Evolutionary conservation across 2,797 vertebrate species (phyloP).

Genomic region (Choloepus didactylus): DNA sequence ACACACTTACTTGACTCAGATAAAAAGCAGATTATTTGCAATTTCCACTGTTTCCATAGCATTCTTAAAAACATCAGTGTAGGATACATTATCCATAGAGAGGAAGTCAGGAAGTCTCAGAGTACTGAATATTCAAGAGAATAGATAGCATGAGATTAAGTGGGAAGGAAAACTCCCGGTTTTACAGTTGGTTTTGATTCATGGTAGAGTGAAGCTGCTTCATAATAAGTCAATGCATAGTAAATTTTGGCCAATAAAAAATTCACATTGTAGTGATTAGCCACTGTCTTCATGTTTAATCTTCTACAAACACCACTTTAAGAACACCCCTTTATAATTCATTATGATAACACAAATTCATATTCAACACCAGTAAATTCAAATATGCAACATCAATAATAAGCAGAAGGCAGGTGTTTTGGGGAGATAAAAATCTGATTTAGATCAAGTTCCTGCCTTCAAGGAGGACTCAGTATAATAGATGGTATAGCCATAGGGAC

Average conservation of each 20-base stretch:
- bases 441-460: not conserved
- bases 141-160: constrained; percentile 21
- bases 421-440: not conserved
- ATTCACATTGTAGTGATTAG: not conserved
- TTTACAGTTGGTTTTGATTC: constrained; percentile 38
- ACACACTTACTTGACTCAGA: constrained; percentile 38
- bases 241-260: not conserved
- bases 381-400: not conserved
- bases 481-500: not conserved
- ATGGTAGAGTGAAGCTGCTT: not conserved
- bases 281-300: not conserved
- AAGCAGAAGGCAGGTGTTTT: not conserved
- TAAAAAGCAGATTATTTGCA: constrained; percentile 56
- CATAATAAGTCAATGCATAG: not conserved
- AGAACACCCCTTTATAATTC: not conserved
- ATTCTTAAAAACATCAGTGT: constrained; percentile 40
- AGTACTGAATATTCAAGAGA: constrained; percentile 14
- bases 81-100: not conserved
- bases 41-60: not conserved
- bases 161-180: not conserved
- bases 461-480: not conserved
- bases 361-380: not conserved
- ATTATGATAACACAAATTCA: not conserved
- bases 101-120: not conserved
- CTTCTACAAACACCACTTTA: constrained; percentile 13